These are phyloP conservation scores for Phallusia fumigata DNA, from an alignment of 23 tunicate species.

Conservation along the genomic window DNA sequence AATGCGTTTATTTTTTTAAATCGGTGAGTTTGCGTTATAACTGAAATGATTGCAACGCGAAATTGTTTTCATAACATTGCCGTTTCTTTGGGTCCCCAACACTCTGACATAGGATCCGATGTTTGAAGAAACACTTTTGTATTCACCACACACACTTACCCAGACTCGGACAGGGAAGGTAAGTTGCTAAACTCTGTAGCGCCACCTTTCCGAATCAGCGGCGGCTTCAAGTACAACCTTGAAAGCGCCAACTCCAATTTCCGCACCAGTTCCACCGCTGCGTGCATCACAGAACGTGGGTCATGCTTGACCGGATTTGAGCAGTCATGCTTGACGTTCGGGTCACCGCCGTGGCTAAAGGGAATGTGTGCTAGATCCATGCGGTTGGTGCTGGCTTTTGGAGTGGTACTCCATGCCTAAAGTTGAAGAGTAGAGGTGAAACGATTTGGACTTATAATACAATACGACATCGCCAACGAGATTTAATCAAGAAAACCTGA, in stretches of 20 bases:
- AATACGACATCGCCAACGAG: too few relatives aligned
- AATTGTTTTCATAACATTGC: too few relatives aligned
- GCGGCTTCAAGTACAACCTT: slow-evolving; percentile 76
- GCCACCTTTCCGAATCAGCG: slow-evolving; percentile 87
- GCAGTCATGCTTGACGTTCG: slow-evolving; percentile 51
- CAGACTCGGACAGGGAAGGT: slow-evolving; percentile 77
- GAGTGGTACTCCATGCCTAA: slow-evolving; percentile 42
- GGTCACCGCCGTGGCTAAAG: slow-evolving; percentile 17
- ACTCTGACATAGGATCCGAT: not conserved
- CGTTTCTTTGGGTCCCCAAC: too few relatives aligned
- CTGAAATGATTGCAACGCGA: too few relatives aligned
- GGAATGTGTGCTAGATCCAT: slow-evolving; percentile 56
- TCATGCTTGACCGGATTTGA: slow-evolving; percentile 58
- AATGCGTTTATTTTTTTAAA: too few relatives aligned
- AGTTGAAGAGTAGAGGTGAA: too few relatives aligned
- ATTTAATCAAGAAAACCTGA: too few relatives aligned
- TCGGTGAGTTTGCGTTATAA: too few relatives aligned
- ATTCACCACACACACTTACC: too few relatives aligned
- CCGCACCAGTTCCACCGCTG: slow-evolving; percentile 54
- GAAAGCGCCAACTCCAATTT: slow-evolving; percentile 50
- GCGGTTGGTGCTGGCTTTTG: slow-evolving; percentile 34
- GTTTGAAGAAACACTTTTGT: not conserved
- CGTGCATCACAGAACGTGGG: slow-evolving; percentile 55
- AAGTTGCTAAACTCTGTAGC: slow-evolving; percentile 83
- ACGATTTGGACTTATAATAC: too few relatives aligned